Evolutionary conservation across 1,140 invertebrate species (phyloP).

Genomic region (Choristoneura fumiferana): DNA sequence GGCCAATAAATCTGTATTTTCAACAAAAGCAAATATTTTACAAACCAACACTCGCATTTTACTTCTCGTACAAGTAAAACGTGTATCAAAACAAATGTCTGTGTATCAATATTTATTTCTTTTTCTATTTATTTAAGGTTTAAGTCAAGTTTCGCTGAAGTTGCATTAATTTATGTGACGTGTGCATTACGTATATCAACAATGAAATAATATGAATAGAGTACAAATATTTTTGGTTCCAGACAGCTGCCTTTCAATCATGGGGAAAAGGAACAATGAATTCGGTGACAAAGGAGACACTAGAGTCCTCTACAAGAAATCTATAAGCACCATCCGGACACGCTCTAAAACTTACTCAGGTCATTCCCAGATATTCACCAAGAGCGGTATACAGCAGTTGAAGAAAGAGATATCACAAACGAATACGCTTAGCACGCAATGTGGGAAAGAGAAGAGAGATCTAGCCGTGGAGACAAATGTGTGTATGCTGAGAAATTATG

Average conservation of each 20-base stretch:
- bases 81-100: no score
- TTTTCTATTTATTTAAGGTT: no score
- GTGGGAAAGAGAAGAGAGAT: constrained; percentile 47
- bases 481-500: constrained; percentile 49
- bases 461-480: constrained; percentile 58
- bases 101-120: no score
- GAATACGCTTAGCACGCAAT: constrained; percentile 32
- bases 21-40: no score
- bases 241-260: constrained; percentile 2
- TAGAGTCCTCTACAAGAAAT: constrained; percentile 51
- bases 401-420: constrained; percentile 35
- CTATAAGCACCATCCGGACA: constrained; percentile 39
- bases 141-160: no score
- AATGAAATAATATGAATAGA: constrained; percentile 18
- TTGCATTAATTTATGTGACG: neutral
- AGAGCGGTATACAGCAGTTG: constrained; percentile 37
- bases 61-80: no score
- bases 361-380: constrained; percentile 38
- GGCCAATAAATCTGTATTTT: no score
- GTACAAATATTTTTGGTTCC: constrained; percentile 21
- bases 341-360: constrained; percentile 47
- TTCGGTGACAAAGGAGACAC: constrained; percentile 25
- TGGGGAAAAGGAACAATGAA: constrained; percentile 25
- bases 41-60: no score
- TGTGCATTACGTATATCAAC: neutral